A percentile compares a stretch with the other conserved stretches of the same genome.
Evolutionary conservation across 2,797 vertebrate species (phyloP).

Genomic region (Microhierax caerulescens): DNA sequence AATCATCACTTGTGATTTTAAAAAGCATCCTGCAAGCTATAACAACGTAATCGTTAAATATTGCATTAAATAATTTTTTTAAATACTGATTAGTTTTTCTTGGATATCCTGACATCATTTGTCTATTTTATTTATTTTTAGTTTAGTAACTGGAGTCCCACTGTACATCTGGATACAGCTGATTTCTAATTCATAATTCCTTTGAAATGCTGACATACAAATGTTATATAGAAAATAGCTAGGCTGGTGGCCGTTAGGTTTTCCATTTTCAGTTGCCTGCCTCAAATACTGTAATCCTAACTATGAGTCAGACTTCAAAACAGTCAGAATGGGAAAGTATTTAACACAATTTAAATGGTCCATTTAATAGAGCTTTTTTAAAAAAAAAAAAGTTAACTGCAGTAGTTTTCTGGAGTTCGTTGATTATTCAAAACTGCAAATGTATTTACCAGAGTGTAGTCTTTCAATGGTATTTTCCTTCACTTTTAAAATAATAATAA

Average conservation of each 20-base stretch:
- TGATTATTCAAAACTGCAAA: slow-evolving; percentile 3
- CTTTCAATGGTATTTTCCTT: background rate
- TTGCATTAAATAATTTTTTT: background rate
- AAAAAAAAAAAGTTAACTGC: background rate
- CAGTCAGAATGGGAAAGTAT: slow-evolving; percentile 31
- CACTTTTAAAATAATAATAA: too few species aligned
- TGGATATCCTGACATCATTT: slow-evolving; percentile 38
- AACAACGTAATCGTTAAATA: background rate
- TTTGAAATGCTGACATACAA: slow-evolving; percentile 37
- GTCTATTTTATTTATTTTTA: background rate
- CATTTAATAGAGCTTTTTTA: background rate
- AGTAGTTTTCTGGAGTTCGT: background rate
- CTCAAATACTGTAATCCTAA: slow-evolving; percentile 38
- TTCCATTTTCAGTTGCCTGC: slow-evolving; percentile 43
- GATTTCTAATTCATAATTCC: slow-evolving; percentile 41
- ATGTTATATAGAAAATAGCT: slow-evolving; percentile 21
- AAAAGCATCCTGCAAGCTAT: background rate
- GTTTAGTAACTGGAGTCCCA: background rate
- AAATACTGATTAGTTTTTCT: slow-evolving; percentile 31
- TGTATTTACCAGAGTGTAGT: background rate
- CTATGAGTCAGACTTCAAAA: slow-evolving; percentile 66
- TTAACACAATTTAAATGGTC: slow-evolving; percentile 28
- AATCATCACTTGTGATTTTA: slow-evolving; percentile 6
- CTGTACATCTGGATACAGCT: slow-evolving; percentile 36
- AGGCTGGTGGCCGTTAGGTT: slow-evolving; percentile 15